Percentiles rank a stretch among this genome's conserved stretches.
Evolutionary conservation across 2,888 invertebrate genomes (phyloP).

Genomic region (Bedellia somnulentella): DNA sequence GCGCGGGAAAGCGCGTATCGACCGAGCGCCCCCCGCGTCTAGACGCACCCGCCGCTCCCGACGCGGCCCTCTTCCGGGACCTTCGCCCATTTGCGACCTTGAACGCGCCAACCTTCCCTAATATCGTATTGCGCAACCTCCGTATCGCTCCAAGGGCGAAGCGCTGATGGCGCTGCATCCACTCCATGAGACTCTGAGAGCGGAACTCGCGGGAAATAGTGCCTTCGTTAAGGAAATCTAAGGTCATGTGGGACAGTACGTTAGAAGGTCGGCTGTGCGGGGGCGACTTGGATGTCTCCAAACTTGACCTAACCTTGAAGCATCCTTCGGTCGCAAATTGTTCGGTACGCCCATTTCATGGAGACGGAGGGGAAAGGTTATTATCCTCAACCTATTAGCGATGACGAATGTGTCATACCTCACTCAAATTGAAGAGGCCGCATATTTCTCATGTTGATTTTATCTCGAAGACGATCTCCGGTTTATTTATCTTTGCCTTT

Average conservation of each 20-base stretch:
- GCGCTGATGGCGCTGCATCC: too few species aligned
- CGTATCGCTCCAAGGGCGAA: constrained; percentile 14
- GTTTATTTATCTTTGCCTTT: too few species aligned
- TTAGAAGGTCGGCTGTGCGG: constrained; percentile 29
- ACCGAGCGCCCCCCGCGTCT: constrained; percentile 42
- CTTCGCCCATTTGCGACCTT: constrained; percentile 51
- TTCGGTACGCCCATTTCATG: constrained; percentile 20
- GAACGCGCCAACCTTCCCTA: constrained; percentile 56
- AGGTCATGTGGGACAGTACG: constrained; percentile 15
- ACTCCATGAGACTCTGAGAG: too few species aligned
- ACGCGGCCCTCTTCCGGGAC: constrained; percentile 43
- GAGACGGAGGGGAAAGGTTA: too few species aligned
- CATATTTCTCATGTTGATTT: too few species aligned
- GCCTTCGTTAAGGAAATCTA: too few species aligned
- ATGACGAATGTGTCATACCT: constrained; percentile 7
- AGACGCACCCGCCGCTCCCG: constrained; percentile 46
- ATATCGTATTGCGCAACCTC: constrained; percentile 42
- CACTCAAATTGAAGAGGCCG: too few species aligned
- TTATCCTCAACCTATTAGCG: constrained; percentile 19
- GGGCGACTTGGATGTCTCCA: constrained; percentile 33
- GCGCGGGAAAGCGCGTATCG: constrained; percentile 60
- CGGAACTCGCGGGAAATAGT: too few species aligned
- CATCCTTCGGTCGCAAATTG: constrained; percentile 29
- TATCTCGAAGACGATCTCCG: too few species aligned
- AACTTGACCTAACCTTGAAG: constrained; percentile 29